Evolutionary conservation across 2,888 invertebrate species (phyloP), one percentile per base, ranked within the genome.

Genomic region (Aquatica leii): DNA sequence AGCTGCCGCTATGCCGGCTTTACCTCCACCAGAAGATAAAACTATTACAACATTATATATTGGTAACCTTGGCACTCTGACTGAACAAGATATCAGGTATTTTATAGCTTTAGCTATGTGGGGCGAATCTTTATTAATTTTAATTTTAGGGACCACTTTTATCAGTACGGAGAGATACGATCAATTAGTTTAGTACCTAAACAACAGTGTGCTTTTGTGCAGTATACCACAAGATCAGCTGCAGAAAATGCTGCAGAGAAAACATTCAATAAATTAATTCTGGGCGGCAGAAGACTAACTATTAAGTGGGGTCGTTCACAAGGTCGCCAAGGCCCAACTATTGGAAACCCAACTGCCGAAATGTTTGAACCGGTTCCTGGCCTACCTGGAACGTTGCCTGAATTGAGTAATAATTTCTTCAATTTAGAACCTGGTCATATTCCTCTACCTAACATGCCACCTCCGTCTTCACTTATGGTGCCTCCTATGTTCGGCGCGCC

Each of bases 301-400:
- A 97, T 99, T 68, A 97, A 98, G 78, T 99, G 99, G 99, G 98
- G 98, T 0, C 90, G 95, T 74, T 96, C 97, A 0, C 98, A 98
- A 83, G 97, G 91, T 1, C 84, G 90, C 49, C 86, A 88, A 65
- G 83, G 84, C 1, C 76, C 81, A 2, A 77, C 80, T 0, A 84
- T 84, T 4, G 83, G 82, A 0, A 84, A 85, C 57, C 82, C 85
- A 14, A 83, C 81, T 68, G 68, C 76, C 31, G 86, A 88, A 65
- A 83, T 84, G 3, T 80, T 90, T 57, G 91, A 92, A 74, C 90
- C 93, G 0, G 91, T 92, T 0, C 93, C 93, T 2, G 92, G 93
- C 4, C 81, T 93, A 3, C 93, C 93, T 0, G 89, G 90, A 65
- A 87, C 89, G 11, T 77, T 90, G 24, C 89, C 90, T 1, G 88